Conservation (phyloP, 2,113 vertebrate genomes). For the Telmatochromis sp. region DNA sequence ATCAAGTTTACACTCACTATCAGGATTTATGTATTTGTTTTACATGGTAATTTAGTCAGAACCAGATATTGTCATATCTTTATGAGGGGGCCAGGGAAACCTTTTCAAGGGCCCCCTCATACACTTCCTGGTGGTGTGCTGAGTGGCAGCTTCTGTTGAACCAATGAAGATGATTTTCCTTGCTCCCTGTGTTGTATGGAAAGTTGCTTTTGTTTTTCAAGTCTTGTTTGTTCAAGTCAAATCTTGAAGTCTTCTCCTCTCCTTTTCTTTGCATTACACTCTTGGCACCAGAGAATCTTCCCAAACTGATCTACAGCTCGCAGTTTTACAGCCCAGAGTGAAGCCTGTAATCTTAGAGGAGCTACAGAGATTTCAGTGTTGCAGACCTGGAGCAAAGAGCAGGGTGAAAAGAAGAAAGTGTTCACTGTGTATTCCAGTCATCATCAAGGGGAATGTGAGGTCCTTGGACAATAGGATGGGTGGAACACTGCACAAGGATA, state of each 20-base stretch:
- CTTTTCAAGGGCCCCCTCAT: not conserved
- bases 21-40: not conserved
- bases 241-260: not conserved
- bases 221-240: not conserved
- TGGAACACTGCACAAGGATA: not conserved
- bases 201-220: not conserved
- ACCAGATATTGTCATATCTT: not conserved
- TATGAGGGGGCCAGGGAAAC: fast-evolving
- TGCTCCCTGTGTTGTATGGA: not conserved
- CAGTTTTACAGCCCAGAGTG: not conserved
- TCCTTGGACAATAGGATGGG: not conserved
- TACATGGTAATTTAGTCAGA: fast-evolving
- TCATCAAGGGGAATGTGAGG: not conserved
- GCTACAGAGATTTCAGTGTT: not conserved
- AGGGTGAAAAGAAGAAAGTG: not conserved
- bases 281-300: not conserved
- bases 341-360: not conserved
- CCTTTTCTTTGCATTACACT: not conserved
- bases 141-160: not conserved
- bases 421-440: not conserved
- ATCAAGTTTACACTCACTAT: not conserved
- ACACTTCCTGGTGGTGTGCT: not conserved
- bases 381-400: not conserved
- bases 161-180: not conserved
- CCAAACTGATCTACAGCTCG: not conserved